A percentile compares a stretch with the other conserved stretches of the same genome.
Evolutionary conservation across 2,888 invertebrate species (phyloP).

Genomic region (Sturmia bella): DNA sequence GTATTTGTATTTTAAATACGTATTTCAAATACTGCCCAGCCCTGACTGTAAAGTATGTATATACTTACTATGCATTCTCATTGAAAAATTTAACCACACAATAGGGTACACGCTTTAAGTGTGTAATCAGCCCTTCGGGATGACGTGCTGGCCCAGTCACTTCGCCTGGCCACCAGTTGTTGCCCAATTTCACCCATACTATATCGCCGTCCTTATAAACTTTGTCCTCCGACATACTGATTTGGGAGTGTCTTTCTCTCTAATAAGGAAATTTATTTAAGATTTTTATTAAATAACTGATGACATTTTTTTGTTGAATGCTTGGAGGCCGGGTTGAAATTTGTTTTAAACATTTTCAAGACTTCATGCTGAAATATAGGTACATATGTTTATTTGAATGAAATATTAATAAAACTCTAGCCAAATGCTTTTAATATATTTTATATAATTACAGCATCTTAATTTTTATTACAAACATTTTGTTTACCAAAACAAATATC

Average conservation of each 20-base stretch:
- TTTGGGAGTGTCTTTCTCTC: background rate
- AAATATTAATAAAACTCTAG: slow-evolving; percentile 5
- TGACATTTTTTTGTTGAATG: slow-evolving; percentile 6
- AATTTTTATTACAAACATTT: background rate
- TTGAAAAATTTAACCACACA: slow-evolving; percentile 93
- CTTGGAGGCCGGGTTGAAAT: slow-evolving; percentile 21
- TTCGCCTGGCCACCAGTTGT: slow-evolving; percentile 93
- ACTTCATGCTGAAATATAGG: slow-evolving; percentile 38
- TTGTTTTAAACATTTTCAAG: slow-evolving; percentile 14
- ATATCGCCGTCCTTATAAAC: slow-evolving; percentile 86
- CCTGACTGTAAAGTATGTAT: background rate
- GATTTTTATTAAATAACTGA: background rate
- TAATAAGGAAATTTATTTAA: slow-evolving; percentile 20
- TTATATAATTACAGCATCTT: slow-evolving; percentile 59
- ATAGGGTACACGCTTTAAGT: slow-evolving; percentile 87
- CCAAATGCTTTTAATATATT: background rate
- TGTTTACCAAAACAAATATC: background rate
- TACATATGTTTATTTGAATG: slow-evolving; percentile 7
- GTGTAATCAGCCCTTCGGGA: slow-evolving; percentile 85
- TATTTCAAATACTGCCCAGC: too few relatives aligned
- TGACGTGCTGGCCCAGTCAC: slow-evolving; percentile 86
- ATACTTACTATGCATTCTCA: slow-evolving; percentile 91
- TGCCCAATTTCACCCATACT: slow-evolving; percentile 92
- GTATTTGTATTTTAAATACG: too few relatives aligned
- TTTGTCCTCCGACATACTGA: slow-evolving; percentile 74